Conservation (phyloP, 2,888 invertebrate species). For the Dasysyrphus albostriatus region DNA sequence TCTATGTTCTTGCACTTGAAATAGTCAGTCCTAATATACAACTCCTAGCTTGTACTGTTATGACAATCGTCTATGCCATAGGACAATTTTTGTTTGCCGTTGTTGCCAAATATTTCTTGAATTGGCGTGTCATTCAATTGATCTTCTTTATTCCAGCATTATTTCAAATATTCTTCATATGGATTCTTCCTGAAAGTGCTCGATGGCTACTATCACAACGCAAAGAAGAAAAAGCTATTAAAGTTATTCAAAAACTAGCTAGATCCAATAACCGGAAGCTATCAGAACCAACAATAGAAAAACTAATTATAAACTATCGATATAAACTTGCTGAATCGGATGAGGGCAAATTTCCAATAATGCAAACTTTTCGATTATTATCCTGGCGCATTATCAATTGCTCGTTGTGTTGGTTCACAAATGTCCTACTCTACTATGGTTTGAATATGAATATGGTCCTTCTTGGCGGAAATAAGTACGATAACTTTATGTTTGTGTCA, state of each 20-base stretch:
- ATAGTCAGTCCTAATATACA: constrained; percentile 90
- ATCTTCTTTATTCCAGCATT: constrained; percentile 88
- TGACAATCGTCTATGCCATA: constrained; percentile 89
- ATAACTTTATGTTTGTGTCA: constrained; percentile 87
- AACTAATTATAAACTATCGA: constrained; percentile 79
- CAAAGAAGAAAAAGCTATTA: constrained; percentile 85
- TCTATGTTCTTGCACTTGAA: constrained; percentile 90
- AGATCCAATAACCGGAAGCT: constrained; percentile 86
- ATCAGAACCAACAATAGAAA: constrained; percentile 84
- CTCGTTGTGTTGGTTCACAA: constrained; percentile 92
- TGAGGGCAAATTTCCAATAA: constrained; percentile 81
- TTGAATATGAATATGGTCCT: constrained; percentile 91
- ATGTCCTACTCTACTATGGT: constrained; percentile 92
- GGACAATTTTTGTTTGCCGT: constrained; percentile 89
- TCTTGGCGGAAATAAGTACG: constrained; percentile 89
- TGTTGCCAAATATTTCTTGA: constrained; percentile 87
- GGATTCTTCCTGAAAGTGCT: constrained; percentile 89
- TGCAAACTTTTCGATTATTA: constrained; percentile 80
- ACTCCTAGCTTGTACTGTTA: constrained; percentile 89
- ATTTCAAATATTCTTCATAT: constrained; percentile 87
- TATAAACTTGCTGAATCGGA: constrained; percentile 78
- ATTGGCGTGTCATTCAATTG: constrained; percentile 89
- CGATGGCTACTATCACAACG: constrained; percentile 90
- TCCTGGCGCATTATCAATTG: constrained; percentile 85
- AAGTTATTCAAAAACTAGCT: constrained; percentile 87